Conservation (phyloP, 2,888 invertebrate species). For the Tipula confusa region DNA sequence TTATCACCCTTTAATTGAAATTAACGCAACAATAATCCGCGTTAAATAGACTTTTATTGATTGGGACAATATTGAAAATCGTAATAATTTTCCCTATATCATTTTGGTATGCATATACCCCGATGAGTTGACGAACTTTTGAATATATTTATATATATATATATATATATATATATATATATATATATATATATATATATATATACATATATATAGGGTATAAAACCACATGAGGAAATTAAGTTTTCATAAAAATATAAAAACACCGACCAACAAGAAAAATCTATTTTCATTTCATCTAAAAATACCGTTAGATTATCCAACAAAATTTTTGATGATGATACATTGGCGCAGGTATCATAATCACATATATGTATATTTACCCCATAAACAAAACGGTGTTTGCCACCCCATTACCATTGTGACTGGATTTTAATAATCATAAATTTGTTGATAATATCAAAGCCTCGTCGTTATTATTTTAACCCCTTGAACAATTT, state of each 20-base stretch:
- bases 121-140: neutral
- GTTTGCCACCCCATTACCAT: neutral
- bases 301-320: neutral
- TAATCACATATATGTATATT: too few relatives aligned
- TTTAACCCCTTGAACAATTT: neutral
- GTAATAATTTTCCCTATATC: too few relatives aligned
- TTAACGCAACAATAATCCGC: neutral
- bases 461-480: constrained; percentile 3
- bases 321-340: neutral
- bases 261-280: neutral
- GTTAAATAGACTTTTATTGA: neutral
- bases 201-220: neutral
- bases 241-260: neutral
- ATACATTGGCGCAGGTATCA: neutral
- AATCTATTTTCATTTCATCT: neutral
- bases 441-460: neutral
- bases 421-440: neutral
- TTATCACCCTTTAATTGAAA: neutral
- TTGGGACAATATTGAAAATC: neutral
- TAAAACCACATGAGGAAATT: neutral
- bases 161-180: too few relatives aligned
- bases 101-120: neutral
- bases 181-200: too few relatives aligned
- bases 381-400: neutral
- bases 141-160: too few relatives aligned